Conservation (phyloP, 2,797 vertebrate genomes). For the Adrianichthys oophorus region DNA sequence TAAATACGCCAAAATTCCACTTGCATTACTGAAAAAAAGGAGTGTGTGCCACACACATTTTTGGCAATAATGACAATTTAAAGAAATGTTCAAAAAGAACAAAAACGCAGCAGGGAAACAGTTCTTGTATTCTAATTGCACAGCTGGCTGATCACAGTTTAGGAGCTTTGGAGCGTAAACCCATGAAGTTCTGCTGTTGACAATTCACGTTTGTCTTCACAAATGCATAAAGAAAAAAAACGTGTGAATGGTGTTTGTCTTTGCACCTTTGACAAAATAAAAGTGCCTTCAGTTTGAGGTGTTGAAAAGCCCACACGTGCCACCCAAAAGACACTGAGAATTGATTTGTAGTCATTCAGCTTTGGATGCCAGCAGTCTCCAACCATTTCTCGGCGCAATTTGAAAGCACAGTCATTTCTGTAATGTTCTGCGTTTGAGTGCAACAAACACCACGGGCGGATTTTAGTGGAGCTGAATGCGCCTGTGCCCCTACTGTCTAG, state of each 20-base stretch:
- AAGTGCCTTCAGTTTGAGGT: conserved; percentile 14
- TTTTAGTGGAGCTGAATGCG: conserved; percentile 46
- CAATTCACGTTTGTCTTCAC: conserved; percentile 4
- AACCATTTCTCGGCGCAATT: conserved; percentile 34
- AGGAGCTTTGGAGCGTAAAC: too few relatives aligned
- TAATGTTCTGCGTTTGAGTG: conserved; percentile 40
- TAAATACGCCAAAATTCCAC: too few relatives aligned
- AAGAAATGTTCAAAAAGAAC: too few relatives aligned
- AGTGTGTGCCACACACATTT: too few relatives aligned
- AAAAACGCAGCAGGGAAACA: too few relatives aligned
- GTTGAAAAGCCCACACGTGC: conserved; percentile 5
- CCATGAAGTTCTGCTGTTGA: conserved; percentile 1
- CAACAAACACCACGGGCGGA: conserved; percentile 32
- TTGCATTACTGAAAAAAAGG: too few relatives aligned
- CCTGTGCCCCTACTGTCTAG: conserved; percentile 31
- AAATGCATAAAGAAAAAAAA: conserved; percentile 1
- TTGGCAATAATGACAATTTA: too few relatives aligned
- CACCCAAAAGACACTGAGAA: conserved; percentile 15
- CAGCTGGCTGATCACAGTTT: neutral
- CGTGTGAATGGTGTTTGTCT: conserved; percentile 15
- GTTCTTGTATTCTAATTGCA: neutral
- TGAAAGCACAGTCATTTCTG: conserved; percentile 54
- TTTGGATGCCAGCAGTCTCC: conserved; percentile 44
- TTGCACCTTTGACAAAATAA: conserved; percentile 12
- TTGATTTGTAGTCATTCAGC: conserved; percentile 33